Conservation (phyloP, 2,888 invertebrate species). For the Heliconius ismenius region DNA sequence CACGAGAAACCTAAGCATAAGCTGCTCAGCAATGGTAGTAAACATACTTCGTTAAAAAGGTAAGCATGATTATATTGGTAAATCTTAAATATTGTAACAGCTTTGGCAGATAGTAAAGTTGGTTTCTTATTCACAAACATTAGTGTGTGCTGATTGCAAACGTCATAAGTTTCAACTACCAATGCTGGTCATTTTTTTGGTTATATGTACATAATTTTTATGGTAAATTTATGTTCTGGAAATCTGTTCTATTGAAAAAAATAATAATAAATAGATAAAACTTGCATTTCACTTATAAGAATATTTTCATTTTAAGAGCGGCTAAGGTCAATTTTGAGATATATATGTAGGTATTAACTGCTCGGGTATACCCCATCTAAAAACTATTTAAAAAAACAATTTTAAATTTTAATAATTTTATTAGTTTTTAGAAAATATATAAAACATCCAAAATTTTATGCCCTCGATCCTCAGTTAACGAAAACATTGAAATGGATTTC, state of each 20-base stretch:
- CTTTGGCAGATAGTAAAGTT: too few relatives aligned
- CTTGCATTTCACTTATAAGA: not conserved
- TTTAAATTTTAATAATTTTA: too few relatives aligned
- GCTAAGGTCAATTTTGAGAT: not conserved
- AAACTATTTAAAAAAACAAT: not conserved
- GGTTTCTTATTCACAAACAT: not conserved
- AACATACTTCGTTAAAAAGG: conserved; percentile 88
- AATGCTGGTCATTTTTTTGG: not conserved
- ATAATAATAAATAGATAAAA: not conserved
- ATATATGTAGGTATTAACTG: not conserved
- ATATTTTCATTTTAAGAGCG: not conserved
- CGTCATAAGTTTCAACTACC: not conserved
- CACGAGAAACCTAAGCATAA: conserved; percentile 86
- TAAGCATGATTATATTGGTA: conserved; percentile 56
- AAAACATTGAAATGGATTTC: not conserved
- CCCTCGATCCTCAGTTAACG: not conserved
- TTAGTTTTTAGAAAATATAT: not conserved
- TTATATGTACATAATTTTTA: too few relatives aligned
- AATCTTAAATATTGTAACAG: too few relatives aligned
- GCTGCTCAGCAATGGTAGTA: conserved; percentile 85
- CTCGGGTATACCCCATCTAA: not conserved
- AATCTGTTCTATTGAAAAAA: too few relatives aligned
- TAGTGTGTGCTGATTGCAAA: conserved; percentile 8
- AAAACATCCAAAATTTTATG: not conserved
- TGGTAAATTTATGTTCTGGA: too few relatives aligned